Conservation (phyloP, 2,797 vertebrate genomes). For the Propithecus deckenii region DNA sequence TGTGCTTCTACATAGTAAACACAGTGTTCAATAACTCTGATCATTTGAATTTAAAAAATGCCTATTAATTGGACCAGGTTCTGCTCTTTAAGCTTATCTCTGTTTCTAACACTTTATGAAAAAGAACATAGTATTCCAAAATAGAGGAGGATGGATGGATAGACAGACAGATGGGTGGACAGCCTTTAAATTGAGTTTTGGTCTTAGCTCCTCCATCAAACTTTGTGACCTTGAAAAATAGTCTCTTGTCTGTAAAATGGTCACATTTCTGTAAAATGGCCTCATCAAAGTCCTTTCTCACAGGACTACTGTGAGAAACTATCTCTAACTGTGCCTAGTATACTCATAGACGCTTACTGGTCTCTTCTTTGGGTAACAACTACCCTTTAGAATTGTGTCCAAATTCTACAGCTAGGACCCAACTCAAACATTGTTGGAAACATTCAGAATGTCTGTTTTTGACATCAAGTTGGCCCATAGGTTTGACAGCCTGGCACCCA, state of each 20-base stretch:
- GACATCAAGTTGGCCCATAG: conserved; percentile 65
- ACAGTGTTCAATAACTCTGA: background rate
- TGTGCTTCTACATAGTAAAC: background rate
- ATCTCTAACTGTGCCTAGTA: background rate
- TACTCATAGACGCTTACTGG: background rate
- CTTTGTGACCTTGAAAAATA: background rate
- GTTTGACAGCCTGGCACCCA: conserved; percentile 51
- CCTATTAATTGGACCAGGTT: background rate
- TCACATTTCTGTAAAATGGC: background rate
- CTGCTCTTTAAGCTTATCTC: background rate
- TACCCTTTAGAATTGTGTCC: background rate
- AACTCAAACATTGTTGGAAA: conserved; percentile 39
- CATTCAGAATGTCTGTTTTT: conserved; percentile 62
- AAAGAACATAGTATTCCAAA: background rate
- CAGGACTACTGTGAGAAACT: background rate
- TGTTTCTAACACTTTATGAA: conserved; percentile 26
- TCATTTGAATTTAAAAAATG: background rate
- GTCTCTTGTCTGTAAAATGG: background rate
- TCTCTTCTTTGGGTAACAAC: conserved; percentile 24
- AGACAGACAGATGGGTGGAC: background rate
- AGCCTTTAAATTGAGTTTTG: background rate
- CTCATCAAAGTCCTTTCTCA: background rate
- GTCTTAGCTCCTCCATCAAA: background rate
- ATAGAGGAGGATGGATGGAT: background rate
- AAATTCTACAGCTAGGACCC: conserved; percentile 49